These are phyloP conservation scores for Platyura marginata DNA, from an alignment of 1,140 invertebrate species.

Conservation along the genomic window DNA sequence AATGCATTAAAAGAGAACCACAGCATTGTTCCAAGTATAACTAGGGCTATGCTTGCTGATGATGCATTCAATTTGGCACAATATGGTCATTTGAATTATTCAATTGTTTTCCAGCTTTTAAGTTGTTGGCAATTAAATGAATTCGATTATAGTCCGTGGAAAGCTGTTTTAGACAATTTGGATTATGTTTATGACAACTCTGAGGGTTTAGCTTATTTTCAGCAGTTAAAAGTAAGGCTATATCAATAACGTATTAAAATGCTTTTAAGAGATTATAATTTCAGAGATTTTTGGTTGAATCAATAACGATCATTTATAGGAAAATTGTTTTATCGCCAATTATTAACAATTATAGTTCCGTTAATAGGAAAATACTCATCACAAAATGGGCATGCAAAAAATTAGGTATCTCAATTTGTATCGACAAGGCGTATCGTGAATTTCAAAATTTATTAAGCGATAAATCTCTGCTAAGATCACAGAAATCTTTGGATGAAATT, in stretches of 20 bases:
- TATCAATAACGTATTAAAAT: too few relatives aligned
- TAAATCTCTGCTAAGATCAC: neutral
- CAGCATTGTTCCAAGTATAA: neutral
- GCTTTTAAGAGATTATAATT: too few relatives aligned
- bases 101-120: neutral
- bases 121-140: neutral
- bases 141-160: neutral
- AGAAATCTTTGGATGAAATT: neutral
- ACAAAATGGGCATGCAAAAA: neutral
- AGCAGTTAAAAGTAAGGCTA: too few relatives aligned
- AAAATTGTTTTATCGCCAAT: too few relatives aligned
- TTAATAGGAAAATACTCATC: neutral
- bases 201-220: too few relatives aligned
- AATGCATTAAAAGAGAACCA: neutral
- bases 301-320: too few relatives aligned
- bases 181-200: neutral
- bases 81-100: neutral
- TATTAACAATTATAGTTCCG: too few relatives aligned
- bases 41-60: neutral
- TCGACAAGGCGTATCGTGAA: neutral
- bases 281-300: too few relatives aligned
- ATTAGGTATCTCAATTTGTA: neutral
- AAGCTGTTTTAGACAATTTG: neutral
- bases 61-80: neutral
- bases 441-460: neutral